Conservation (phyloP, 2,888 invertebrate species). For the Disparrhopalites patrizii region DNA sequence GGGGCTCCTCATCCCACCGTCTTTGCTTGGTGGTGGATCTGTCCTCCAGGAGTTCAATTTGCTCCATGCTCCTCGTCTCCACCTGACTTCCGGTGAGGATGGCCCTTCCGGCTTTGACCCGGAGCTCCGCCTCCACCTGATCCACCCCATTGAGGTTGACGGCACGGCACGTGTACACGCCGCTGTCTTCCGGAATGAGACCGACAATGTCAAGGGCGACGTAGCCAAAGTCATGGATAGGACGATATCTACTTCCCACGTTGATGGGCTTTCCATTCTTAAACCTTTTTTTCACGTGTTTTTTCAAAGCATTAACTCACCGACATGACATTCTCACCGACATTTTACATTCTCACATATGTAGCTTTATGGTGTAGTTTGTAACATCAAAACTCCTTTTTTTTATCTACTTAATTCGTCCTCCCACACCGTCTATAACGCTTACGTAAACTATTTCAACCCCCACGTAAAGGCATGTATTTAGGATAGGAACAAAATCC, state of each 20-base stretch:
- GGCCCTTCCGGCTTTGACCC: constrained; percentile 39
- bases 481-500: no score
- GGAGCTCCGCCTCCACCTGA: constrained; percentile 60
- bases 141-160: constrained; percentile 85
- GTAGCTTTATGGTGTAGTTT: not conserved
- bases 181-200: constrained; percentile 90
- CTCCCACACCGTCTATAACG: no score
- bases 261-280: constrained; percentile 88
- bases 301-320: no score
- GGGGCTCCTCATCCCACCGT: constrained; percentile 63
- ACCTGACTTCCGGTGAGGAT: constrained; percentile 76
- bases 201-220: constrained; percentile 96
- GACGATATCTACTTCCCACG: constrained; percentile 87
- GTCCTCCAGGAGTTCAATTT: constrained; percentile 78
- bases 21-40: not conserved
- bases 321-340: no score
- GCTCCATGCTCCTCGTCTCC: constrained; percentile 73
- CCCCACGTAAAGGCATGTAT: no score
- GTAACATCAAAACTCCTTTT: constrained; percentile 5
- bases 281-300: no score
- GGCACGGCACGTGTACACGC: constrained; percentile 88
- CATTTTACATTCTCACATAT: no score
- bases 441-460: no score
- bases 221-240: constrained; percentile 97
- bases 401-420: no score